Percentiles rank a stretch among this genome's conserved stretches.
phyloP scores from a whole-genome alignment of 1,140 invertebrate species.

The Notospermus geniculatus region DNA sequence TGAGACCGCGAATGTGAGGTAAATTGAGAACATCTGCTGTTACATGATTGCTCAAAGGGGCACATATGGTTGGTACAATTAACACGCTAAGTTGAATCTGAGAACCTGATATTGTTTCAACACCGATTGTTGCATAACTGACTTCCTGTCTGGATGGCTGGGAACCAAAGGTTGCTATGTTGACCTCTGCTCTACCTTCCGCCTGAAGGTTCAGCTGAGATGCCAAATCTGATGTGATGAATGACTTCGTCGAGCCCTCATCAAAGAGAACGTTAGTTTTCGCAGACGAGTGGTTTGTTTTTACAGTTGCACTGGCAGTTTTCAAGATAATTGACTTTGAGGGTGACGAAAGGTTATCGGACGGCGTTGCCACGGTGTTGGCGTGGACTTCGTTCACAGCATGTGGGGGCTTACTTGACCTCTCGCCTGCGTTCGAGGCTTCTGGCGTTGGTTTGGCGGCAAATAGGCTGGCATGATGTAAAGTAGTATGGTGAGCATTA shows the following conservation, averaged over 20 bases:
- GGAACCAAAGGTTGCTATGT: not conserved
- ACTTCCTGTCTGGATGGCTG: not conserved
- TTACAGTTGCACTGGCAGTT: too few relatives aligned
- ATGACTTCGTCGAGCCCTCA: slow-evolving; percentile 19
- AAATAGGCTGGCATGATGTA: too few relatives aligned
- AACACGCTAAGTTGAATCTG: slow-evolving; percentile 13
- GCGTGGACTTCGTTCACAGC: too few relatives aligned
- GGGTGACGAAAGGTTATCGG: too few relatives aligned
- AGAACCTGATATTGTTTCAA: not conserved
- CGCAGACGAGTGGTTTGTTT: not conserved
- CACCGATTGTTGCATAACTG: not conserved
- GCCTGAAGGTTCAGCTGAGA: slow-evolving; percentile 6
- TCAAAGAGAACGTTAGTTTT: slow-evolving; percentile 19
- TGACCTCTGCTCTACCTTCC: not conserved
- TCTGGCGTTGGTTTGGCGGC: too few relatives aligned
- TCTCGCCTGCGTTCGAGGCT: too few relatives aligned
- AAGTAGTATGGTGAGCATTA: too few relatives aligned
- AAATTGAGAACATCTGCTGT: not conserved
- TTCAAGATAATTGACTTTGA: too few relatives aligned
- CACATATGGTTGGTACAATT: slow-evolving; percentile 16
- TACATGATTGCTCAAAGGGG: slow-evolving; percentile 6
- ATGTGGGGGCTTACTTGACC: too few relatives aligned
- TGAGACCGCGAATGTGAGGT: slow-evolving; percentile 12
- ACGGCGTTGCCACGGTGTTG: too few relatives aligned
- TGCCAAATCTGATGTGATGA: slow-evolving; percentile 21